Evolutionary conservation across 2,113 vertebrate genomes (phyloP).

Genomic region (zebrafish (Danio rerio)): GRCz12tu NC_133197.1:36357501-36358000

Average conservation of each 20-base stretch:
- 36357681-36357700: slow-evolving; percentile 38
- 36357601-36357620: not conserved
- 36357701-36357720: slow-evolving; percentile 38
- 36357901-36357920: not conserved
- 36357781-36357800: not conserved
- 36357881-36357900: not conserved
- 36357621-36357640: not conserved
- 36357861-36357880: not conserved
- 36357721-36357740: slow-evolving; percentile 34
- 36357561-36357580: not conserved
- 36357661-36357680: slow-evolving; percentile 23
- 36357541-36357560: slow-evolving; percentile 15
- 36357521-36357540: not conserved
- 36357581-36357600: not conserved
- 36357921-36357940: not conserved
- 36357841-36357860: not conserved
- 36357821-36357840: not conserved
- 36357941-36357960: not conserved
- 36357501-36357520: slow-evolving; percentile 9
- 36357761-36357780: slow-evolving; percentile 10
- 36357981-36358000: not conserved
- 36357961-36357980: not conserved
- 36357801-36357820: not conserved
- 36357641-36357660: not conserved
- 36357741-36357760: slow-evolving; percentile 24